A percentile compares a stretch with the other conserved stretches of the same genome.
Evolutionary conservation across 2,113 vertebrate species (phyloP).

Genomic region (Delphinapterus leucas): DNA sequence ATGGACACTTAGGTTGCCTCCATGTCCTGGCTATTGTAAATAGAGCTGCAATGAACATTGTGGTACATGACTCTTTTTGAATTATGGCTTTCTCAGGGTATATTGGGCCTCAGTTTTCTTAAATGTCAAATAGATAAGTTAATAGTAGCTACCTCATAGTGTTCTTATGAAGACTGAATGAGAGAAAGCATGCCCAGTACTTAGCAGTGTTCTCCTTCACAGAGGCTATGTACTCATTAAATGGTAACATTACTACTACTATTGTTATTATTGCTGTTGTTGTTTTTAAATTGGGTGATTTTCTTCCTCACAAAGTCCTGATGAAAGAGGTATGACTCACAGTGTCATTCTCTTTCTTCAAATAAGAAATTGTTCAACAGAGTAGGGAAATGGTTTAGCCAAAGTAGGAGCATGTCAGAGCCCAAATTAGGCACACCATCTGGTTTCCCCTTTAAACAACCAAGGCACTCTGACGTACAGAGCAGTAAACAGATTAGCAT

Average conservation of each 20-base stretch:
- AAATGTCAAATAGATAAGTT: neutral
- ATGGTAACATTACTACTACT: neutral
- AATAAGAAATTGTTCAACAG: neutral
- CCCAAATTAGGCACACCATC: neutral
- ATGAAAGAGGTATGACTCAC: neutral
- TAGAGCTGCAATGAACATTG: no score
- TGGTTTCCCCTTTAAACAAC: neutral
- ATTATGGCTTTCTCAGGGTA: no score
- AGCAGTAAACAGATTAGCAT: neutral
- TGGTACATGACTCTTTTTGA: no score
- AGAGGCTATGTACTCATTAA: neutral
- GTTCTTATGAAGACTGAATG: neutral
- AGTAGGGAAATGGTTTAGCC: neutral
- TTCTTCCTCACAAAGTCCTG: neutral
- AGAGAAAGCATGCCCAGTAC: neutral
- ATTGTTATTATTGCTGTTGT: neutral
- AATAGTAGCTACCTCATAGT: neutral
- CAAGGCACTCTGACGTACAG: neutral
- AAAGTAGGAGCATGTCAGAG: neutral
- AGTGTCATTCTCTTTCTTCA: neutral
- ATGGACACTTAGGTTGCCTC: no score
- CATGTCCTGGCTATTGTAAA: no score
- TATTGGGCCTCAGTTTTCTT: neutral
- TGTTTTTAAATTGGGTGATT: slow-evolving; percentile 25
- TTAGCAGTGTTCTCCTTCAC: neutral